Evolutionary conservation across 2,888 invertebrate species (phyloP).

Genomic region (Cetonia aurata): DNA sequence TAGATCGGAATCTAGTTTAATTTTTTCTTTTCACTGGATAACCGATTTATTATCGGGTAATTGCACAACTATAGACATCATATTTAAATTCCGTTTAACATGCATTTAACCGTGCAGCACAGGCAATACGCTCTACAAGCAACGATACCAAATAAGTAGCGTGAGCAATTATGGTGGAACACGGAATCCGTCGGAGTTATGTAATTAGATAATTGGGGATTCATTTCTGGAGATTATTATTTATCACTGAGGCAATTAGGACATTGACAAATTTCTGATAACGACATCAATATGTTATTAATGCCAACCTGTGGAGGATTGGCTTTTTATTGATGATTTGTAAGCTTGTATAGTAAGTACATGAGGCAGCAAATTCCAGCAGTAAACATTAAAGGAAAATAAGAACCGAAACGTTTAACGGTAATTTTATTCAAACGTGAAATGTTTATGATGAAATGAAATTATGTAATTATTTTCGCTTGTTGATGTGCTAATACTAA

Average conservation of each 20-base stretch:
- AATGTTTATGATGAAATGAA: too few species aligned
- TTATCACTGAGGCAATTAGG: slow-evolving; percentile 28
- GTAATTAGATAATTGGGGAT: slow-evolving; percentile 33
- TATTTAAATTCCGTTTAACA: slow-evolving; percentile 21
- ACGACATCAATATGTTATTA: slow-evolving; percentile 17
- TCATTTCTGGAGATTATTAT: slow-evolving; percentile 29
- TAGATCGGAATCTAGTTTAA: slow-evolving; percentile 2
- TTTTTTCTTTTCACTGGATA: not conserved
- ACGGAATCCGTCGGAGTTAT: slow-evolving; percentile 17
- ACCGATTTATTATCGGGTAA: slow-evolving; percentile 11
- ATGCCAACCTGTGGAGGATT: not conserved
- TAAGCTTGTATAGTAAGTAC: too few species aligned
- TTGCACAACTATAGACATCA: slow-evolving; percentile 14
- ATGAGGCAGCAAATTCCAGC: too few species aligned
- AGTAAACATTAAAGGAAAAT: too few species aligned
- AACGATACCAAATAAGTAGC: slow-evolving; percentile 17
- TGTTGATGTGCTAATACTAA: too few species aligned
- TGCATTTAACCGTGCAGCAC: not conserved
- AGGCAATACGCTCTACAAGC: not conserved
- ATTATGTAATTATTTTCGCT: too few species aligned
- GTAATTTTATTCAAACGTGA: too few species aligned
- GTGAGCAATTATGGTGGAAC: slow-evolving; percentile 11
- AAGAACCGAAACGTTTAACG: too few species aligned
- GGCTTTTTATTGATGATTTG: too few species aligned
- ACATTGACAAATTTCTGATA: slow-evolving; percentile 26